phyloP scores from a whole-genome alignment of 2,797 vertebrate species.

The Trichosurus vulpecula region DNA sequence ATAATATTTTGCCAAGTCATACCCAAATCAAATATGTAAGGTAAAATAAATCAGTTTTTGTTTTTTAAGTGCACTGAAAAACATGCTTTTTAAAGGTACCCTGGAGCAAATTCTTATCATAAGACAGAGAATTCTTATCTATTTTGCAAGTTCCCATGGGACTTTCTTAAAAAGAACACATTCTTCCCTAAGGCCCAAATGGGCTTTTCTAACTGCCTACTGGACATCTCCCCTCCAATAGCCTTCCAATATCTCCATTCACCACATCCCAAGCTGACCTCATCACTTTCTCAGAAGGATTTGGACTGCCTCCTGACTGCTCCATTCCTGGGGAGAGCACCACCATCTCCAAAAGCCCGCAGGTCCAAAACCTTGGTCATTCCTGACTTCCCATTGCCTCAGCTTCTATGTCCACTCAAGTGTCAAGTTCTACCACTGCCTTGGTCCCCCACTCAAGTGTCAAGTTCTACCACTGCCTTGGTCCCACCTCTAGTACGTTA shows the following conservation, averaged over 20 bases:
- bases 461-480: no score
- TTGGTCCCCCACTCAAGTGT: no score
- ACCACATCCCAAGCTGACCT: not conserved
- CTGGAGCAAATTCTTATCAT: not conserved
- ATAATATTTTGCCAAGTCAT: not conserved
- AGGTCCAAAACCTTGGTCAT: not conserved
- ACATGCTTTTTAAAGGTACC: not conserved
- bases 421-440: not conserved
- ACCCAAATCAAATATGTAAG: not conserved
- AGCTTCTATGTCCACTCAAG: not conserved
- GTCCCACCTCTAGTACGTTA: not conserved
- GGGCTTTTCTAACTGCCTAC: not conserved
- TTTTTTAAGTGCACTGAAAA: not conserved
- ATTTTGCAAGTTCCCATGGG: not conserved
- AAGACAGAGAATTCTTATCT: not conserved
- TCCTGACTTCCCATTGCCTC: not conserved
- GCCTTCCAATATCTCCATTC: not conserved
- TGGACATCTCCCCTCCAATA: not conserved
- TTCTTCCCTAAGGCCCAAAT: not conserved
- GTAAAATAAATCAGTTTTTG: not conserved
- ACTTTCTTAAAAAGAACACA: not conserved
- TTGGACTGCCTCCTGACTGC: not conserved
- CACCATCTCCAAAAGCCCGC: not conserved
- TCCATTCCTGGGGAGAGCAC: not conserved
- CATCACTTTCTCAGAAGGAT: no score